Evolutionary conservation across 2,113 vertebrate species (phyloP).

Genomic region (Sander vitreus): DNA sequence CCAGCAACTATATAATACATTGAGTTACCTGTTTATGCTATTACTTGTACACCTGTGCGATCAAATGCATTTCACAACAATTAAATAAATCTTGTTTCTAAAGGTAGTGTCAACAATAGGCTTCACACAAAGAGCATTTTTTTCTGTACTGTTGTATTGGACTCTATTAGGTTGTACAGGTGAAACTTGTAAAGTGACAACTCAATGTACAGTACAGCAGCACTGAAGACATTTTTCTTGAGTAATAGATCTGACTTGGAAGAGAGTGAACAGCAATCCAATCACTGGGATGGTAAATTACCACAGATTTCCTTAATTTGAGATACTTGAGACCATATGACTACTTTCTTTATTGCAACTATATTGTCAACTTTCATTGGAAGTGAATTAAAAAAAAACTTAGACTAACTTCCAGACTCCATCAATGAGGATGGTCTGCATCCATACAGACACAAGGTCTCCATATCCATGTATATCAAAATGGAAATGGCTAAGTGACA

Average conservation of each 20-base stretch:
- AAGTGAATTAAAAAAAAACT: neutral
- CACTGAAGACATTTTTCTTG: neutral
- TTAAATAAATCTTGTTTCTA: neutral
- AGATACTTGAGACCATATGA: neutral
- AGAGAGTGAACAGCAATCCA: neutral
- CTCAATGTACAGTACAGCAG: neutral
- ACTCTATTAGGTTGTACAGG: neutral
- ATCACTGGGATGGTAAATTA: neutral
- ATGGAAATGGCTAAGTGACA: constrained; percentile 38
- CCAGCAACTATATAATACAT: neutral
- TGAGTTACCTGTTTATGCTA: neutral
- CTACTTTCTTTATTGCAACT: neutral
- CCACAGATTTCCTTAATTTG: neutral
- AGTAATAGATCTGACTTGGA: neutral
- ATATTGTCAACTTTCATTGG: neutral
- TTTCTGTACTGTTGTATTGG: neutral
- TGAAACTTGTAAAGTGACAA: neutral
- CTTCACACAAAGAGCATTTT: neutral
- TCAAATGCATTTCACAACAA: neutral
- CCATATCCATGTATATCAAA: constrained; percentile 19
- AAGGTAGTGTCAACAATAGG: neutral
- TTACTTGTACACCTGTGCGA: neutral
- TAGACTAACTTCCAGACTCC: neutral
- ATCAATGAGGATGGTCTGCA: neutral
- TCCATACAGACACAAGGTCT: constrained; percentile 4